These are phyloP conservation scores for Sialia sialis DNA, from an alignment of 2,113 vertebrate species.

Conservation along the genomic window DNA sequence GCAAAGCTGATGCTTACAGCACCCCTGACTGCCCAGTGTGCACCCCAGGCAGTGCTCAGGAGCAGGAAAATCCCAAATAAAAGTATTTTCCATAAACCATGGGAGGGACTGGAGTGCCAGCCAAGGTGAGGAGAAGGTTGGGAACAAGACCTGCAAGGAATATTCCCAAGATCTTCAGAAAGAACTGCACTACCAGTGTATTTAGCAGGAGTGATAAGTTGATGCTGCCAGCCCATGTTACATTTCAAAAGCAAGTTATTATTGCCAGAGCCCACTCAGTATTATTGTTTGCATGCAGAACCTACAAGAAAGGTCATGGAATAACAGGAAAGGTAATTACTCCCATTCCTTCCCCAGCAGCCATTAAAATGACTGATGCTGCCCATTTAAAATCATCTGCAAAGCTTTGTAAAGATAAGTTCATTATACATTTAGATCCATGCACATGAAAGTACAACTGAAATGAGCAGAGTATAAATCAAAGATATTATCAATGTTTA, in stretches of 20 bases:
- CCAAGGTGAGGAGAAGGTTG: not conserved
- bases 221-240: not conserved
- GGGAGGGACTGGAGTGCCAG: not conserved
- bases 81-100: rapidly evolving
- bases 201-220: not conserved
- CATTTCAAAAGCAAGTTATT: not conserved
- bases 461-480: slow-evolving; percentile 9
- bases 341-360: not conserved
- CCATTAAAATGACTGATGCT: slow-evolving; percentile 31
- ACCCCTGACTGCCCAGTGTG: not conserved
- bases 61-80: not conserved
- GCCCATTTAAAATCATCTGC: slow-evolving; percentile 6
- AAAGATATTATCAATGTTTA: slow-evolving; percentile 12
- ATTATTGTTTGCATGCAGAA: not conserved
- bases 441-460: not conserved
- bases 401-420: slow-evolving; percentile 6
- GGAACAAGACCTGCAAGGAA: not conserved
- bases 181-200: not conserved
- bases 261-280: not conserved
- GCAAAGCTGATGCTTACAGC: not conserved
- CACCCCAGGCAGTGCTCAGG: not conserved
- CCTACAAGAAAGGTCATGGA: not conserved
- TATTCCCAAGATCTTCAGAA: not conserved
- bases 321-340: slow-evolving; percentile 19
- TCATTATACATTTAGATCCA: slow-evolving; percentile 30